phyloP scores from a whole-genome alignment of 2,113 vertebrate species.

The Phaethon lepturus region DNA sequence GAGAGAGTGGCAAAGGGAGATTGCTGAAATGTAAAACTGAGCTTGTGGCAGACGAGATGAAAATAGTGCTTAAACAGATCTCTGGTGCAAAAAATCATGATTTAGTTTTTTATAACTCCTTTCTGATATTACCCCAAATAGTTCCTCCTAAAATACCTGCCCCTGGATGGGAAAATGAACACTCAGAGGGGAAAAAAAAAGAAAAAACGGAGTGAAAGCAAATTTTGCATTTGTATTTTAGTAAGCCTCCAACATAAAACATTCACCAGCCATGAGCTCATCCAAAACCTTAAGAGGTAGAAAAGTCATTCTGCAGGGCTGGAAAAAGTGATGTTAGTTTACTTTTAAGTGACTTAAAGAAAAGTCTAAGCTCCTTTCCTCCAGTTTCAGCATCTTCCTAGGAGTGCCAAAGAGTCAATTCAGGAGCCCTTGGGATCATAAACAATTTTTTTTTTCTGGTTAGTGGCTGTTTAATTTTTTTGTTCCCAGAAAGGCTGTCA shows the following conservation, averaged over 20 bases:
- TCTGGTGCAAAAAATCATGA: neutral
- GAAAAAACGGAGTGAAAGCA: neutral
- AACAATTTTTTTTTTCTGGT: neutral
- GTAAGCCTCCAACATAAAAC: neutral
- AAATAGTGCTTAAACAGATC: neutral
- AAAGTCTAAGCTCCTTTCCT: neutral
- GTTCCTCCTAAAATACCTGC: neutral
- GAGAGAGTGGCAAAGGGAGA: neutral
- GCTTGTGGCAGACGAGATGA: neutral
- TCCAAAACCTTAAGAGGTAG: neutral
- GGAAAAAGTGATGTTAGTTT: conserved; percentile 35
- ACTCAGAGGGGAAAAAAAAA: too few species aligned
- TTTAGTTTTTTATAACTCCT: neutral
- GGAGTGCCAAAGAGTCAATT: neutral
- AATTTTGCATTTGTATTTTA: neutral
- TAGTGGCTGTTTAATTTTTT: neutral
- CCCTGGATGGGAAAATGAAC: neutral
- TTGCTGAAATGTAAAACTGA: neutral
- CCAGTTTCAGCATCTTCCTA: neutral
- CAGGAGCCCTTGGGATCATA: neutral
- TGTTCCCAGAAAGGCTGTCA: conserved; percentile 9
- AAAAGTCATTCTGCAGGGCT: conserved; percentile 11
- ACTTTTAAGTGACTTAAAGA: neutral
- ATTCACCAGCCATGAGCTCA: conserved; percentile 19
- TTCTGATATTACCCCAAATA: neutral